Evolutionary conservation across 2,113 vertebrate genomes (phyloP), one percentile per base, ranked within the genome.

Genomic region (Prochilodus magdalenae): DNA sequence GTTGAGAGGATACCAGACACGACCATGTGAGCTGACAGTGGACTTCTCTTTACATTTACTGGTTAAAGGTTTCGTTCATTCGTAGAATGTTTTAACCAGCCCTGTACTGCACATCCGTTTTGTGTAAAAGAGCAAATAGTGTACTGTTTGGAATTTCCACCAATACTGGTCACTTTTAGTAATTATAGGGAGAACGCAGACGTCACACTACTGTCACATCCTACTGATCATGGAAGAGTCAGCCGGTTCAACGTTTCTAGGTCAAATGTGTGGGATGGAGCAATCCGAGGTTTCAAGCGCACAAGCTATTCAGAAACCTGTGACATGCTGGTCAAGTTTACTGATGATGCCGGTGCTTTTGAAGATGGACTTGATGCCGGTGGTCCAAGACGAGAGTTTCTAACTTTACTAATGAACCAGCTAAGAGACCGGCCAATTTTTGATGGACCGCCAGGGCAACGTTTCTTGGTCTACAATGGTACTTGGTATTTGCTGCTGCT

Each of bases 321-420:
- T 84, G 83, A 87, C 78, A 83, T 88, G 79, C 79, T 85, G 33
- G 85, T 88, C 1, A 80, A 6, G 75, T 88, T 88, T 73, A 88
- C 79, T 49, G 85, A 88, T 86, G 77, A 86, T 82, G 6, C 83
- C 77, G 80, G 84, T 11, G 66, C 77, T 75, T 49, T 75, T 5
- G 77, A 84, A n/a, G 86, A 86, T 16, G 86, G 75, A 60, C 69
- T 81, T 75, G 82, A 87, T 66, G 53, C 27, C 29, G 86, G 81
- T 73, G 81, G 80, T n/a, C 86, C 83, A 82, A 89, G 57, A 47
- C 3, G 11, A 72, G 85, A 87, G 4, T 85, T 88, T 77, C 76
- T 88, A 27, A 75, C 51, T 3, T 20, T 83, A 33, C 75, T 86
- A n/a, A n/a, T n/a, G n/a, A n/a, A n/a, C n/a, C n/a, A n/a, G n/a